Evolutionary conservation across 2,888 invertebrate species (phyloP).

Genomic region (Mesopsocus fuscifrons): DNA sequence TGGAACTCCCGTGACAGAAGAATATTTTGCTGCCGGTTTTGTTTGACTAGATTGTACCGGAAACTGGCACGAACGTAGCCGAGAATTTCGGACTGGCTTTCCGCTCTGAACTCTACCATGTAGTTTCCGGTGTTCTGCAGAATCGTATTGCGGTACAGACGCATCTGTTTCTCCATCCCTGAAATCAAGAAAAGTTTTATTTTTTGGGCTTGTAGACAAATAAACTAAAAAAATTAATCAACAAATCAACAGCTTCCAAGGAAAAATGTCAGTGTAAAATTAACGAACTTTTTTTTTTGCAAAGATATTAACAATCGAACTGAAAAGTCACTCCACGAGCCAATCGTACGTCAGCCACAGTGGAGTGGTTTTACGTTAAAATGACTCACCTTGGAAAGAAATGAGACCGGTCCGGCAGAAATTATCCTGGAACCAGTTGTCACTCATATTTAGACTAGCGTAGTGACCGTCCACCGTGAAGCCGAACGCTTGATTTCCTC

Average conservation of each 20-base stretch:
- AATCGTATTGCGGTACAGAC: slow-evolving; percentile 53
- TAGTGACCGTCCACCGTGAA: slow-evolving; percentile 86
- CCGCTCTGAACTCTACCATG: slow-evolving; percentile 71
- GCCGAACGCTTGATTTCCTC: slow-evolving; percentile 66
- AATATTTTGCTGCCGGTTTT: slow-evolving; percentile 35
- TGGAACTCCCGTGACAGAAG: slow-evolving; percentile 19
- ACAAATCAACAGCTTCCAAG: no score
- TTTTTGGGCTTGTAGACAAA: no score
- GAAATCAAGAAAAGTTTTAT: not conserved
- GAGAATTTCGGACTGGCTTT: slow-evolving; percentile 84
- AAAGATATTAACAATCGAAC: no score
- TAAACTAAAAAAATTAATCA: no score
- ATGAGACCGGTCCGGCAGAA: slow-evolving; percentile 62
- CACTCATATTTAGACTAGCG: slow-evolving; percentile 68
- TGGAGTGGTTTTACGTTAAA: no score
- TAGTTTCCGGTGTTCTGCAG: slow-evolving; percentile 60
- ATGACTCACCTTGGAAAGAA: slow-evolving; percentile 33
- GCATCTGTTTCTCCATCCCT: slow-evolving; percentile 94
- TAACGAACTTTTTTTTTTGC: no score
- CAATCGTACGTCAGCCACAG: no score
- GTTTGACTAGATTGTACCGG: slow-evolving; percentile 53
- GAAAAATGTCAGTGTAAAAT: no score
- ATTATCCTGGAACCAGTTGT: slow-evolving; percentile 71
- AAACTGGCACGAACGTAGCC: slow-evolving; percentile 68
- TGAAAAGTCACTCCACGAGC: no score